phyloP scores from a whole-genome alignment of 1,140 invertebrate species.

The Leptinotarsa undecemlineata region DNA sequence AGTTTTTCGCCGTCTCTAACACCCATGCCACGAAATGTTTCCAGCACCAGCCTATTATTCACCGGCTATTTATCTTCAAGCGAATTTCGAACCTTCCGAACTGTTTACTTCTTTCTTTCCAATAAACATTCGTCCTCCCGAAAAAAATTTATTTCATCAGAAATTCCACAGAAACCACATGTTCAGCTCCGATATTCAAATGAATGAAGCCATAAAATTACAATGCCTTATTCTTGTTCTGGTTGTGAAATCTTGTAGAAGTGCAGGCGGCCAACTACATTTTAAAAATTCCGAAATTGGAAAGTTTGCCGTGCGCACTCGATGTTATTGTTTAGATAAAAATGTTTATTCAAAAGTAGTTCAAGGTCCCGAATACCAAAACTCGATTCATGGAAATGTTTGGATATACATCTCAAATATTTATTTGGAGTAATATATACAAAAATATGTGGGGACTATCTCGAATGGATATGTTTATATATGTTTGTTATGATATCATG shows the following conservation, averaged over 20 bases:
- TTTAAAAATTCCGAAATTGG: background rate
- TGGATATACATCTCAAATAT: background rate
- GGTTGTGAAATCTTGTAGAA: background rate
- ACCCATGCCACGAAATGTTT: too few relatives aligned
- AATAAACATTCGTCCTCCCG: too few relatives aligned
- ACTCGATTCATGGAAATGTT: slow-evolving; percentile 1
- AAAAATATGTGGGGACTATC: background rate
- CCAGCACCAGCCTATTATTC: too few relatives aligned
- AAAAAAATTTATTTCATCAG: too few relatives aligned
- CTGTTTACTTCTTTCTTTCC: too few relatives aligned
- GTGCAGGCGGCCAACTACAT: background rate
- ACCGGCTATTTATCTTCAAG: too few relatives aligned
- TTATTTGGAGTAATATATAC: background rate
- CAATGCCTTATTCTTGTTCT: slow-evolving; percentile 2
- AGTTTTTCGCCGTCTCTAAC: too few relatives aligned
- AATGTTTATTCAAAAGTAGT: background rate
- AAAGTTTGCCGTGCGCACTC: background rate
- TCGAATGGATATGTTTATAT: background rate
- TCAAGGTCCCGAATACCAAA: background rate
- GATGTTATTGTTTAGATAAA: background rate
- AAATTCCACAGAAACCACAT: too few relatives aligned
- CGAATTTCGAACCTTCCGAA: too few relatives aligned
- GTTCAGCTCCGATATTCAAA: background rate
- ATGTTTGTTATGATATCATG: background rate
- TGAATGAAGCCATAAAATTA: background rate